Evolutionary conservation across 2,113 vertebrate genomes (phyloP).

Genomic region (Actenoides hombroni): DNA sequence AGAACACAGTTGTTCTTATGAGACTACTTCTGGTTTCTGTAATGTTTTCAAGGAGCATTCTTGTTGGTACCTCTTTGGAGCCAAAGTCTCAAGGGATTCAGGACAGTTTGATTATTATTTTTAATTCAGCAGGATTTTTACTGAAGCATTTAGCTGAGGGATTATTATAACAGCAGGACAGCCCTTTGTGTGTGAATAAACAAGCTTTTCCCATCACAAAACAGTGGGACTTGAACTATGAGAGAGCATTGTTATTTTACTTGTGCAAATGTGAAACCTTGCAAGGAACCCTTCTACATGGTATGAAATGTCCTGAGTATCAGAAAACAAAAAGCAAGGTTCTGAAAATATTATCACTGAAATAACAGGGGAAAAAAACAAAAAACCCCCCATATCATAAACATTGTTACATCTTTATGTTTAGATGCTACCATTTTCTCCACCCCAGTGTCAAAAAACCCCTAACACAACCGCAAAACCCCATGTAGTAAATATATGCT

Average conservation of each 20-base stretch:
- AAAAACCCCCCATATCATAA: background rate
- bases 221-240: background rate
- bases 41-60: background rate
- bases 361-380: background rate
- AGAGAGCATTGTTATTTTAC: background rate
- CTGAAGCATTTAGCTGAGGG: background rate
- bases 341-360: background rate
- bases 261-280: constrained; percentile 23
- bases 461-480: background rate
- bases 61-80: background rate
- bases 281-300: background rate
- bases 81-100: background rate
- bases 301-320: background rate
- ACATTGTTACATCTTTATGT: background rate
- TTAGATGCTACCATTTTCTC: background rate
- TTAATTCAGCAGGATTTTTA: constrained; percentile 4
- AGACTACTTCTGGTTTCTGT: background rate
- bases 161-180: constrained; percentile 29
- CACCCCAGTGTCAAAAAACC: background rate
- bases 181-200: constrained; percentile 28
- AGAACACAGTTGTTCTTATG: background rate
- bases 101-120: constrained; percentile 2
- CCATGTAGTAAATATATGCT: background rate
- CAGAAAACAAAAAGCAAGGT: background rate
- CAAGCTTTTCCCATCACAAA: constrained; percentile 10